Evolutionary conservation across 2,797 vertebrate species (phyloP).

Genomic region (Rhabdophis nuchalis): DNA sequence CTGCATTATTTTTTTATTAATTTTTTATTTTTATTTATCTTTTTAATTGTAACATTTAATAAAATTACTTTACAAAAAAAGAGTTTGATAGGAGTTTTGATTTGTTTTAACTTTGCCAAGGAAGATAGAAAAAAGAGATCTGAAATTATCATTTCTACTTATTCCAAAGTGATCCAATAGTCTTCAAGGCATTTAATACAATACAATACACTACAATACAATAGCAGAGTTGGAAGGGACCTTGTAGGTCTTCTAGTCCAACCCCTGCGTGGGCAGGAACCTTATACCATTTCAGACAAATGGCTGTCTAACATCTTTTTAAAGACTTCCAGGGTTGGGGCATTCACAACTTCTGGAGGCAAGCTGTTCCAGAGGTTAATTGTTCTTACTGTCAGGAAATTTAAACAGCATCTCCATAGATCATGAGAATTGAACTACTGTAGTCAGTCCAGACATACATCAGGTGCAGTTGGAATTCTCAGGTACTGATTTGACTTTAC

Average conservation of each 20-base stretch:
- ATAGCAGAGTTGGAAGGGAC: too few species aligned
- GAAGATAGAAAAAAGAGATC: background rate
- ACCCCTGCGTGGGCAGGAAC: too few species aligned
- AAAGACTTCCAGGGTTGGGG: too few species aligned
- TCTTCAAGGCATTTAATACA: background rate
- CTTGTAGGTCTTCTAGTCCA: too few species aligned
- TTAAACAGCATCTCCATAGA: fast-evolving
- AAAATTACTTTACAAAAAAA: background rate
- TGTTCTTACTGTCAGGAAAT: too few species aligned
- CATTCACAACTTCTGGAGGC: too few species aligned
- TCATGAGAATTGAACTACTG: background rate
- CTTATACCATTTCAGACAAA: too few species aligned
- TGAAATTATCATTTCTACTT: background rate
- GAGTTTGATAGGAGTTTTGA: background rate
- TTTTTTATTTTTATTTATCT: background rate
- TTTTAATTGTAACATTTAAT: background rate
- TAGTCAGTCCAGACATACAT: fast-evolving
- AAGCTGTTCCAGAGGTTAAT: too few species aligned
- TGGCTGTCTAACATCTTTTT: too few species aligned
- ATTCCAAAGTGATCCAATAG: fast-evolving
- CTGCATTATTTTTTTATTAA: background rate
- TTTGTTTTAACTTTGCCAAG: background rate
- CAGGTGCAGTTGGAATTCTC: background rate
- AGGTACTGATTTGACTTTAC: background rate
- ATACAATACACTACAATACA: too few species aligned